Percentiles rank a stretch among this genome's conserved stretches.
Conservation (phyloP, 2,113 vertebrate species). For the Pagrus major region DNA sequence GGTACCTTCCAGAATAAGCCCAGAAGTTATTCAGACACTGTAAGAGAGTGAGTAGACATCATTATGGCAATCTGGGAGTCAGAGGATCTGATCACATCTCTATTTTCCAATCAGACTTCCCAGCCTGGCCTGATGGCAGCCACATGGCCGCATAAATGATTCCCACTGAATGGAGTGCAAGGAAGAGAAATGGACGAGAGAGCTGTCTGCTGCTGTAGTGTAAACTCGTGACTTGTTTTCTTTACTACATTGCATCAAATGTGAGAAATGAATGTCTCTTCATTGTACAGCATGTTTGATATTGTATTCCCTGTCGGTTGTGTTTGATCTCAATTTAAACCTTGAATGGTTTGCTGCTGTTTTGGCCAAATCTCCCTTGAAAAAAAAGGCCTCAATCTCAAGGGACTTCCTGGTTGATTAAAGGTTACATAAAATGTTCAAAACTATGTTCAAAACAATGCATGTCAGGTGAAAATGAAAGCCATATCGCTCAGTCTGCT, state of each 20-base stretch:
- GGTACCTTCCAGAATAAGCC: conserved; percentile 13
- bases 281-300: too few species aligned
- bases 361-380: too few species aligned
- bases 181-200: not conserved
- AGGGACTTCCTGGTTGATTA: too few species aligned
- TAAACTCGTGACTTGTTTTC: not conserved
- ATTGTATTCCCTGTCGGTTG: too few species aligned
- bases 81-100: conserved; percentile 30
- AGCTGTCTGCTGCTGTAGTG: not conserved
- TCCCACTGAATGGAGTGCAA: not conserved
- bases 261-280: too few species aligned
- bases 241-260: not conserved
- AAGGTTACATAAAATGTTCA: too few species aligned
- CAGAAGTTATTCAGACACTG: conserved; percentile 14
- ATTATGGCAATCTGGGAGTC: conserved; percentile 31
- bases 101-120: conserved; percentile 44
- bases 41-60: conserved; percentile 18
- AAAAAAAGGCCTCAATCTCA: too few species aligned
- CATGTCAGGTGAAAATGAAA: not conserved
- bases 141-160: conserved; percentile 12
- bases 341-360: too few species aligned
- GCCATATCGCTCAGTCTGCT: conserved; percentile 6
- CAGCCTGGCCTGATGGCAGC: conserved; percentile 35
- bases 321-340: too few species aligned
- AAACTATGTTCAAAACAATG: not conserved